Percentiles rank a stretch among this genome's conserved stretches.
These are phyloP conservation scores for Odontesthes bonariensis DNA, from an alignment of 2,113 vertebrate genomes.

Conservation along the genomic window DNA sequence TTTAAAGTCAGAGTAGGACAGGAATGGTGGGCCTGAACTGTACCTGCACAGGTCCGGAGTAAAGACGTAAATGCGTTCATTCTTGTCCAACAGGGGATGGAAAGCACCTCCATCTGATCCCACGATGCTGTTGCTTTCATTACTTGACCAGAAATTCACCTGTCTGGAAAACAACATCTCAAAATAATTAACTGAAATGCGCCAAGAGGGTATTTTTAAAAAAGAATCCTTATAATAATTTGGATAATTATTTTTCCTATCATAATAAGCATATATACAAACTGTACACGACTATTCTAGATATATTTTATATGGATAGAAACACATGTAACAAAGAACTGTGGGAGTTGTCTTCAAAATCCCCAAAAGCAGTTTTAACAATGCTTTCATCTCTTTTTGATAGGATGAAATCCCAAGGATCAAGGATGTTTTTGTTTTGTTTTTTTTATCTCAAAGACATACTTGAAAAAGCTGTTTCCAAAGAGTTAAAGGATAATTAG, in stretches of 20 bases:
- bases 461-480: constrained; percentile 17
- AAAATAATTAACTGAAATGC: background rate
- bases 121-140: constrained; percentile 92
- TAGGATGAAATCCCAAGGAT: constrained; percentile 28
- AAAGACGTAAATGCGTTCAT: constrained; percentile 91
- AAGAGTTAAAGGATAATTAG: constrained; percentile 20
- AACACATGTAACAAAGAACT: too few relatives aligned
- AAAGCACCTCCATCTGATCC: constrained; percentile 94
- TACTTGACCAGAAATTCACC: constrained; percentile 88
- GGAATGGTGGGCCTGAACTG: background rate
- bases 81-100: constrained; percentile 88
- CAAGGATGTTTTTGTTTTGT: background rate
- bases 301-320: background rate
- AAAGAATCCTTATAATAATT: too few relatives aligned
- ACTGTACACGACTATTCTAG: background rate
- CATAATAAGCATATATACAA: background rate
- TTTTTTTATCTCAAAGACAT: constrained; percentile 44
- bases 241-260: too few relatives aligned
- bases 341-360: background rate
- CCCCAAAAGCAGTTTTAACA: background rate
- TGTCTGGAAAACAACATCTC: constrained; percentile 59
- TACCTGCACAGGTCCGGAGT: constrained; percentile 96
- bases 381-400: constrained; percentile 31
- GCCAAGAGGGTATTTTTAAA: too few relatives aligned
- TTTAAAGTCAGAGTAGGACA: background rate